Base-by-base conservation (phyloP, 2,888 invertebrate genomes). In the Pemphredon lugubris region DNA sequence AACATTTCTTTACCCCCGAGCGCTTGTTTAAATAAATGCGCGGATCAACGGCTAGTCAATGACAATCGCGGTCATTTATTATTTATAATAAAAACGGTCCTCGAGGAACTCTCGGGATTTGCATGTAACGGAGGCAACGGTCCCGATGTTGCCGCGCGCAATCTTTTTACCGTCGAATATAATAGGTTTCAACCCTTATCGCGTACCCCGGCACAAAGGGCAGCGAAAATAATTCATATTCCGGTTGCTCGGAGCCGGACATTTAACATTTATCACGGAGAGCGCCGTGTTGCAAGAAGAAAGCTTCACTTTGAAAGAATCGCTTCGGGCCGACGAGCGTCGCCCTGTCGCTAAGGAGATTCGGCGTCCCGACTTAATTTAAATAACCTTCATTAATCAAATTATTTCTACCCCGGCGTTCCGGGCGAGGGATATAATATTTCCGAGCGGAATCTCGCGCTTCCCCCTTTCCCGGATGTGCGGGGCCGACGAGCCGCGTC, bases 311-410 rank as follows among this genome's bases (percentile, higher is more conserved):
- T 21, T 47, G 50, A 59, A 59, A 64, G 71, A 67, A 67, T 74
- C 47, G 42, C 37, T n/a, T 42, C 13, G 50, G 57, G 59, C 55
- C 51, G 34, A 50, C 70, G 32, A 63, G 40, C 54, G 64, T 47
- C 47, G 61, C 54, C 42, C 65, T 64, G 73, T 69, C 73, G 66
- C 51, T 53, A 53, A 61, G 58, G 54, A 68, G 66, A 64, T 53
- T 61, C 73, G 50, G 61, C 58, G 55, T 53, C 45, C 68, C 47
- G 66, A 64, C 68, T 79, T 79, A 70, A 80, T 81, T 81, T 71
- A 59, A 81, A 73, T 81, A 77, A 79, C 70, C 69, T 79, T 79
- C 77, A 67, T 81, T 81, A 81, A 81, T 81, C 81, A 76, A 81
- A 74, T 74, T 76, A 69, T 61, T 72, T 60, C 66, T 37, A 23